Percentiles rank a stretch among this genome's conserved stretches.
Conservation (phyloP, 2,888 invertebrate genomes). For the Biston betularia region DNA sequence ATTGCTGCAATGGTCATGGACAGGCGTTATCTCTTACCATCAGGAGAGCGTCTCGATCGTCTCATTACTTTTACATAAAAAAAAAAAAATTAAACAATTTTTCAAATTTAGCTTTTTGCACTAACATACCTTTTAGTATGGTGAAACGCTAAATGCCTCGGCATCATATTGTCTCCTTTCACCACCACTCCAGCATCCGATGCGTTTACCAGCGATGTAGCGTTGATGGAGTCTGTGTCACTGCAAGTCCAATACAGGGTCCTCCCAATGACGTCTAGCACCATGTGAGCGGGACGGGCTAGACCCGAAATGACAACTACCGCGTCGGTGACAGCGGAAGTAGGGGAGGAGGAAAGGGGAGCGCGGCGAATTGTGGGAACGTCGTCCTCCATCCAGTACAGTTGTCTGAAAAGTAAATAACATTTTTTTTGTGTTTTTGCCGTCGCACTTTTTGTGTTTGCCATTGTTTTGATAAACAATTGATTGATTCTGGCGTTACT, state of each 20-base stretch:
- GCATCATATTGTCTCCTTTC: slow-evolving; percentile 91
- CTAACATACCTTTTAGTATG: slow-evolving; percentile 89
- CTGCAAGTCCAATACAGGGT: slow-evolving; percentile 96
- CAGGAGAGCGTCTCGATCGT: no score
- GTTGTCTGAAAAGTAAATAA: slow-evolving; percentile 63
- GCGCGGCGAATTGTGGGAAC: slow-evolving; percentile 90
- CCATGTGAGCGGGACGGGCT: slow-evolving; percentile 92
- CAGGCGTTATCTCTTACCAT: no score
- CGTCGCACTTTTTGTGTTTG: no score
- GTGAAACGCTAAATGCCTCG: slow-evolving; percentile 93
- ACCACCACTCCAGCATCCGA: slow-evolving; percentile 90
- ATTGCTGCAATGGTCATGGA: no score
- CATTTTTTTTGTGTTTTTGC: no score
- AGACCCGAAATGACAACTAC: slow-evolving; percentile 86
- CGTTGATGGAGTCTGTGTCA: slow-evolving; percentile 94
- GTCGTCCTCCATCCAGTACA: slow-evolving; percentile 93
- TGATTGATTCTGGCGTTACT: no score
- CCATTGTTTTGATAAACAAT: neutral
- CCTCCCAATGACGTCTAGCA: slow-evolving; percentile 93
- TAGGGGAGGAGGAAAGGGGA: slow-evolving; percentile 68
- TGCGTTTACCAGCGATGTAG: slow-evolving; percentile 91
- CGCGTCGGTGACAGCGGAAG: slow-evolving; percentile 69
- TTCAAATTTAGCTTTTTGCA: no score
- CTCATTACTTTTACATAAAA: no score
- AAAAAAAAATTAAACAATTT: no score